A percentile compares a stretch with the other conserved stretches of the same genome.
Evolutionary conservation across 1,140 invertebrate genomes (phyloP).

Genomic region (Rhizoglyphus robini): DNA sequence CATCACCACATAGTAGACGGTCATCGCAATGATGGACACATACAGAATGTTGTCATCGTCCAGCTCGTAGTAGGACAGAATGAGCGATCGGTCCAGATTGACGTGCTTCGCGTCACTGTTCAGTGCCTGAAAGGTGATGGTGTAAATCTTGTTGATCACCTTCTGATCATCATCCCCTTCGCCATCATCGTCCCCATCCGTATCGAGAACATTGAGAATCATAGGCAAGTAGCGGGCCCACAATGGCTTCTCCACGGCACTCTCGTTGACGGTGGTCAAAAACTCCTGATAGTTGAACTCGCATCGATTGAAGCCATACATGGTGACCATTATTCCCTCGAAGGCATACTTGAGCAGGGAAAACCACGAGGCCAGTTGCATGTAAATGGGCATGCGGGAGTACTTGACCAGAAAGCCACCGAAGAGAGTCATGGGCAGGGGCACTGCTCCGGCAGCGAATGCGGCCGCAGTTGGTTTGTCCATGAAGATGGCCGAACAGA

Average conservation of each 20-base stretch:
- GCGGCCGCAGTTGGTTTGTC: constrained; percentile 43
- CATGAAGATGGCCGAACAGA: constrained; percentile 57
- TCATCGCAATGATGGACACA: neutral
- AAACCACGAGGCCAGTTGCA: constrained; percentile 74
- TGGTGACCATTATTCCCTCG: constrained; percentile 73
- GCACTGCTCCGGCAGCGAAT: constrained; percentile 69
- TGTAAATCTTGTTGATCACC: neutral
- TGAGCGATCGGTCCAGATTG: neutral
- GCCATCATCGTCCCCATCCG: neutral
- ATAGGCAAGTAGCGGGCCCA: constrained; percentile 7
- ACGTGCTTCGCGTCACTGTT: neutral
- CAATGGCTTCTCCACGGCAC: neutral
- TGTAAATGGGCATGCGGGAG: constrained; percentile 70
- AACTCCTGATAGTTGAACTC: constrained; percentile 4
- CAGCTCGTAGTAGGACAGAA: constrained; percentile 1
- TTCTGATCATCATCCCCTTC: neutral
- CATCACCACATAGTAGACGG: neutral
- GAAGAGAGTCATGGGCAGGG: constrained; percentile 73
- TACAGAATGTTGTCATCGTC: neutral
- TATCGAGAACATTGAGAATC: neutral
- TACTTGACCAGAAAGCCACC: constrained; percentile 83
- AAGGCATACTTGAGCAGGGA: constrained; percentile 83
- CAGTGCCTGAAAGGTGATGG: neutral
- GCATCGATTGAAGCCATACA: constrained; percentile 68
- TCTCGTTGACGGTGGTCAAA: neutral